Percentiles rank a stretch among this genome's conserved stretches.
phyloP scores from a whole-genome alignment of 92 coral and sea anemone species.

The Porites divaricata region DNA sequence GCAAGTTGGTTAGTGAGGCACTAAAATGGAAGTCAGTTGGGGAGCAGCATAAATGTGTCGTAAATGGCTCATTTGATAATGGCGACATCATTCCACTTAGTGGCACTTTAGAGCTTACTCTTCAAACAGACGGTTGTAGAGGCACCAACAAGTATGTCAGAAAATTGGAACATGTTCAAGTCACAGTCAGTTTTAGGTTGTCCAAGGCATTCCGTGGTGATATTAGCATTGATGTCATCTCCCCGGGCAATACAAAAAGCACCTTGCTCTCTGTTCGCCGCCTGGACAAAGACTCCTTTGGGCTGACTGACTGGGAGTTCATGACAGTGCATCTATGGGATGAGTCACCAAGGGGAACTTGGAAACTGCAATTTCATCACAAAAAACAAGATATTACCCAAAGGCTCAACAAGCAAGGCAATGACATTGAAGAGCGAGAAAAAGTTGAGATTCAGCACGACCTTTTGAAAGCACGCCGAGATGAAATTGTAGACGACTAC shows the following conservation, averaged over 20 bases:
- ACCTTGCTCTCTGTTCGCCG: conserved; percentile 80
- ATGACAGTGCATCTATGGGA: conserved; percentile 97
- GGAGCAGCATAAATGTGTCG: conserved; percentile 75
- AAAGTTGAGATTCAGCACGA: conserved; percentile 75
- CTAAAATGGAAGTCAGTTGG: conserved; percentile 80
- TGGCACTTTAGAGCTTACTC: conserved; percentile 55
- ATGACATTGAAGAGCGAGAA: conserved; percentile 92
- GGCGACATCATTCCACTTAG: conserved; percentile 66
- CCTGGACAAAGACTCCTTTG: conserved; percentile 72
- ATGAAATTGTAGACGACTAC: conserved; percentile 80
- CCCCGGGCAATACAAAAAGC: conserved; percentile 85
- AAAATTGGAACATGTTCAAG: conserved; percentile 89
- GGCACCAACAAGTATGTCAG: conserved; percentile 67
- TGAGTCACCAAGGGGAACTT: conserved; percentile 78
- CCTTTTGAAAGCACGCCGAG: conserved; percentile 79
- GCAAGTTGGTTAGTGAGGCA: conserved; percentile 78
- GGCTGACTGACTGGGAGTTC: conserved; percentile 88
- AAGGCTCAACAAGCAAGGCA: conserved; percentile 60
- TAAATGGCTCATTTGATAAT: conserved; percentile 49
- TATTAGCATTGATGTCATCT: conserved; percentile 72
- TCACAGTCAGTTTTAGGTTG: conserved; percentile 76
- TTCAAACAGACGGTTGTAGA: conserved; percentile 77
- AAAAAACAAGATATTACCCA: conserved; percentile 52
- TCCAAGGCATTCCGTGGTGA: conserved; percentile 83
- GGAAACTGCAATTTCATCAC: conserved; percentile 77